These are phyloP conservation scores for Metridium senile DNA, from an alignment of 92 coral and sea anemone species.

Conservation along the genomic window DNA sequence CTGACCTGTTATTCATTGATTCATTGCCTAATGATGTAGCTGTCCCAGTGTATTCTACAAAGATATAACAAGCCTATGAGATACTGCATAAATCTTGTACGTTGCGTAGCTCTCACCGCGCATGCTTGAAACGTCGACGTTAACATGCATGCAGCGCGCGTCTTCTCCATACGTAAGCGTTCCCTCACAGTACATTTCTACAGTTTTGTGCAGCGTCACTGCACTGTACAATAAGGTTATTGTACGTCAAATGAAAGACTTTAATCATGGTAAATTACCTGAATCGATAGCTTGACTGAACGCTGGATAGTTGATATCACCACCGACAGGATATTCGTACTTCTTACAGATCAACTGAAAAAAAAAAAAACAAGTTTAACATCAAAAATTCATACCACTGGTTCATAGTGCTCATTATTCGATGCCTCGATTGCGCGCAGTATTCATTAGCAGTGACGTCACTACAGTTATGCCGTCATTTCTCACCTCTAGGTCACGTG, in stretches of 20 bases:
- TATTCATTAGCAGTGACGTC: neutral
- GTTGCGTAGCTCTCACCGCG: no score
- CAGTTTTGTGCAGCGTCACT: no score
- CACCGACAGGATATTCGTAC: slow-evolving; percentile 96
- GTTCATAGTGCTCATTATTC: no score
- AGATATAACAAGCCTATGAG: slow-evolving; percentile 1
- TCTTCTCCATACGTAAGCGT: no score
- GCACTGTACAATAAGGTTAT: no score
- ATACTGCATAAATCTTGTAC: neutral
- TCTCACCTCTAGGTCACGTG: slow-evolving; percentile 87
- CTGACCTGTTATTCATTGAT: slow-evolving; percentile 59
- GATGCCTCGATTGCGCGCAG: no score
- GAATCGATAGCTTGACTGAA: slow-evolving; percentile 97
- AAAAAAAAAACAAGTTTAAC: neutral
- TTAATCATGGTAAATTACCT: slow-evolving; percentile 37
- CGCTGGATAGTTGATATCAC: slow-evolving; percentile 96
- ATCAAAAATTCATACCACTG: neutral
- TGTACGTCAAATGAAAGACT: neutral
- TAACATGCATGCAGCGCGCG: no score
- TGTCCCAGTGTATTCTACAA: slow-evolving; percentile 82
- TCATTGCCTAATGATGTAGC: slow-evolving; percentile 65
- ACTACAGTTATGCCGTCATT: neutral
- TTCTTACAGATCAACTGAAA: slow-evolving; percentile 88
- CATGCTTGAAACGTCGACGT: no score
- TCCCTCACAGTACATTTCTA: no score